Evolutionary conservation across 1,140 invertebrate species (phyloP).

Genomic region (Proales similis): DNA sequence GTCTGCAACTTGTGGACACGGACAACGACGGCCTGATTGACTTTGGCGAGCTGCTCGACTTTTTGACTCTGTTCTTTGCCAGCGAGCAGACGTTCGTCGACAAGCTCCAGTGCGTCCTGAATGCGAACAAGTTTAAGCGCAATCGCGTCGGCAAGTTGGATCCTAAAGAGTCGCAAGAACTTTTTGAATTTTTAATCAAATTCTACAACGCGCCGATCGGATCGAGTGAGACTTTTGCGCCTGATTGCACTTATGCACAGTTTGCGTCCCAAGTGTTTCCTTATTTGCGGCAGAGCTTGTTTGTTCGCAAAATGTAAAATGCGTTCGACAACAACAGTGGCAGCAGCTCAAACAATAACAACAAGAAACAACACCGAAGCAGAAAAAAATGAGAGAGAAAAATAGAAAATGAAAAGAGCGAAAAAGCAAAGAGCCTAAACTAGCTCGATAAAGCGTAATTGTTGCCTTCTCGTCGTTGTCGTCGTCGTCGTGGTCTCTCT

Average conservation of each 20-base stretch:
- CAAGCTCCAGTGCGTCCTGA: slow-evolving; percentile 19
- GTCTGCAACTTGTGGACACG: slow-evolving; percentile 13
- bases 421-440: too few relatives aligned
- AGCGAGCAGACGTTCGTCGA: slow-evolving; percentile 1
- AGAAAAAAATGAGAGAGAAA: too few relatives aligned
- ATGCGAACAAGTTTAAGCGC: slow-evolving; percentile 1
- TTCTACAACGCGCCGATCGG: neutral
- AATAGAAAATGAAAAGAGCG: too few relatives aligned
- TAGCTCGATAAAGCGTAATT: too few relatives aligned
- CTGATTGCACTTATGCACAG: slow-evolving; percentile 11
- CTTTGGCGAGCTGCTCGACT: slow-evolving; percentile 25
- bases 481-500: too few relatives aligned
- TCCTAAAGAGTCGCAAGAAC: neutral
- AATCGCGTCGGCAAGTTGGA: neutral
- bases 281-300: too few relatives aligned
- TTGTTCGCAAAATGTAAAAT: too few relatives aligned
- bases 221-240: neutral
- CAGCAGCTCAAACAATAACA: too few relatives aligned
- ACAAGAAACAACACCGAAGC: too few relatives aligned
- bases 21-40: slow-evolving; percentile 16
- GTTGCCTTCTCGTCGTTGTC: too few relatives aligned
- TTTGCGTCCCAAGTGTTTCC: neutral
- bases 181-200: slow-evolving; percentile 22
- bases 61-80: slow-evolving; percentile 32
- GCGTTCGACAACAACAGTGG: too few relatives aligned